These are phyloP conservation scores for Mystacides longicornis DNA, from an alignment of 2,888 invertebrate genomes.

Conservation along the genomic window DNA sequence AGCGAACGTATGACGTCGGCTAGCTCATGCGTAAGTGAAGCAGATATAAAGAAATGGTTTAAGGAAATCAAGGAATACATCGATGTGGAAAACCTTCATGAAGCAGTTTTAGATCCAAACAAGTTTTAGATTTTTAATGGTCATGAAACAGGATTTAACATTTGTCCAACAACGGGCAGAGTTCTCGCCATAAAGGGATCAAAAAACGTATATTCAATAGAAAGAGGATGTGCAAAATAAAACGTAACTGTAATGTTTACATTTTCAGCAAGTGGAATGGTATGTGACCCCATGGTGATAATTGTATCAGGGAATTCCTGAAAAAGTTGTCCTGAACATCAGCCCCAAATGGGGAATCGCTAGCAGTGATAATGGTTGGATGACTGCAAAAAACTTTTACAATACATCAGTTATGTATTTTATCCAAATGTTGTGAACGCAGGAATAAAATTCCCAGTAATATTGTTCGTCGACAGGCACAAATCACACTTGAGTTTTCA, in stretches of 20 bases:
- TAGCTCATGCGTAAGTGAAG: conserved; percentile 4
- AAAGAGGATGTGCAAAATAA: conserved; percentile 1
- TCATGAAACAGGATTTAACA: conserved; percentile 6
- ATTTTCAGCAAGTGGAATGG: conserved; percentile 6
- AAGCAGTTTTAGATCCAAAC: neutral
- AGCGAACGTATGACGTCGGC: neutral
- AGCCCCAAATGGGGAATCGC: conserved; percentile 34
- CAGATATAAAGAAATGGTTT: conserved; percentile 4
- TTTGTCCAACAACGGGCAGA: conserved; percentile 4
- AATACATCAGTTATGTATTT: conserved; percentile 34
- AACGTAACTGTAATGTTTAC: conserved; percentile 7
- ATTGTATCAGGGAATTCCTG: neutral
- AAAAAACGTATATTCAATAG: conserved; percentile 7
- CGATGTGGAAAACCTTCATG: neutral
- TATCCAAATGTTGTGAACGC: conserved; percentile 32
- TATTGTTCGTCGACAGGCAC: conserved; percentile 36
- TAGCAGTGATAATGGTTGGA: conserved; percentile 35
- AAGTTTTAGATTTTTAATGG: conserved; percentile 3
- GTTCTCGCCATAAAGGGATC: conserved; percentile 1
- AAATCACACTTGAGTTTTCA: conserved; percentile 32
- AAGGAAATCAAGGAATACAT: neutral
- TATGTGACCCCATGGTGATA: conserved; percentile 1
- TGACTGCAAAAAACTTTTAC: conserved; percentile 34
- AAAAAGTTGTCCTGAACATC: conserved; percentile 21
- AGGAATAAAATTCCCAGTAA: conserved; percentile 31